Conservation (phyloP, 2,797 vertebrate genomes). For the Lagocephalus sceleratus region DNA sequence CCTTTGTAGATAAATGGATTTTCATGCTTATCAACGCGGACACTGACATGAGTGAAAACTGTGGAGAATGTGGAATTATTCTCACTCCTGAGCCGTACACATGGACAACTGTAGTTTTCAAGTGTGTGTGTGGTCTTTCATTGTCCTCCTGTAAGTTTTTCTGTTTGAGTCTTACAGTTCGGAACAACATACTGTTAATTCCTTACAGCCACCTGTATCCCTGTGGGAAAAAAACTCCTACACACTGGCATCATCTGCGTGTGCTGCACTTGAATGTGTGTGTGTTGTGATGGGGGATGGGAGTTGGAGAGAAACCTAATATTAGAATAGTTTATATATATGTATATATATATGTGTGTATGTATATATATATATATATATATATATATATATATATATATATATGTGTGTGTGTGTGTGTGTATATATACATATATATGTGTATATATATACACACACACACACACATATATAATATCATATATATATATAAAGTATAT, state of each 20-base stretch:
- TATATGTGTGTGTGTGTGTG: too few species aligned
- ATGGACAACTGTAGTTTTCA: slow-evolving; percentile 48
- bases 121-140: slow-evolving; percentile 66
- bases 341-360: too few species aligned
- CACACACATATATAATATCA: too few species aligned
- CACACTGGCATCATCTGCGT: background rate
- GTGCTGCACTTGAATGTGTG: too few species aligned
- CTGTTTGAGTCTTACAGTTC: slow-evolving; percentile 20
- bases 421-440: too few species aligned
- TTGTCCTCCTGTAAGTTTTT: slow-evolving; percentile 38
- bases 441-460: too few species aligned
- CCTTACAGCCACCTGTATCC: slow-evolving; percentile 3
- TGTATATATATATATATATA: too few species aligned
- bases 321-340: too few species aligned
- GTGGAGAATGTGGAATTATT: slow-evolving; percentile 74
- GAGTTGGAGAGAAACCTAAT: too few species aligned
- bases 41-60: slow-evolving; percentile 72
- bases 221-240: slow-evolving; percentile 8
- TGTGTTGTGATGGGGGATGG: too few species aligned
- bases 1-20: slow-evolving; percentile 79
- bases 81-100: slow-evolving; percentile 43
- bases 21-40: slow-evolving; percentile 72
- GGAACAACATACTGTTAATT: slow-evolving; percentile 15
- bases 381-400: too few species aligned
- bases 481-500: too few species aligned